Evolutionary conservation across 1,140 invertebrate species (phyloP).

Genomic region (Micrasema minimum): DNA sequence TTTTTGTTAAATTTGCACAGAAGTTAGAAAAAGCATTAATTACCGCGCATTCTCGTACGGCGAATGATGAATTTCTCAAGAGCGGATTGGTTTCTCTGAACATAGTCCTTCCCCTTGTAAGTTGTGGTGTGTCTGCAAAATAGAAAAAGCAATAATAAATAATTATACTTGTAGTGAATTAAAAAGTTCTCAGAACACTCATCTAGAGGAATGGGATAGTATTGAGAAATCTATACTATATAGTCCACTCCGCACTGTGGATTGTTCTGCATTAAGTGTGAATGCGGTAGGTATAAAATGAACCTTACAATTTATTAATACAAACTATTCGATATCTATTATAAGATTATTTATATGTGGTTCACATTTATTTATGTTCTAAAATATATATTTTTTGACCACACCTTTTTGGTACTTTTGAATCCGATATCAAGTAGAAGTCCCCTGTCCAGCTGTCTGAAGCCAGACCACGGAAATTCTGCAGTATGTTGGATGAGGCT

Average conservation of each 20-base stretch:
- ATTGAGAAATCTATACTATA: no score
- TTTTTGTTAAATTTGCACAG: no score
- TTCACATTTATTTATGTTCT: no score
- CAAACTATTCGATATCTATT: no score
- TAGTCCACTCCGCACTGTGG: no score
- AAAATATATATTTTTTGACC: not conserved
- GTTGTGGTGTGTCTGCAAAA: constrained; percentile 76
- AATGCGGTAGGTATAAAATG: no score
- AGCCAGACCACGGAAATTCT: constrained; percentile 86
- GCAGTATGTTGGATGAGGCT: constrained; percentile 77
- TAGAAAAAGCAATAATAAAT: constrained; percentile 25
- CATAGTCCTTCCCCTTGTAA: constrained; percentile 84
- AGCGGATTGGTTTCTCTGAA: constrained; percentile 79
- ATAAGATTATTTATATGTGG: no score
- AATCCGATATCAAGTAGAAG: constrained; percentile 74
- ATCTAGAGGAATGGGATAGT: not conserved
- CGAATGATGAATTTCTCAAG: constrained; percentile 75
- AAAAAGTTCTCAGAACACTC: no score
- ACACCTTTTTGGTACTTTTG: constrained; percentile 67
- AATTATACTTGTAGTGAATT: no score
- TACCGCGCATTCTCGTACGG: constrained; percentile 82
- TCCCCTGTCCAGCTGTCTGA: constrained; percentile 74
- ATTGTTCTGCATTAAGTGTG: no score
- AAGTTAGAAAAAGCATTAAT: no score
- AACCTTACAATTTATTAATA: no score